These are phyloP conservation scores for Drosophila setosimentum DNA, from an alignment of 2,888 invertebrate genomes.

Conservation along the genomic window DNA sequence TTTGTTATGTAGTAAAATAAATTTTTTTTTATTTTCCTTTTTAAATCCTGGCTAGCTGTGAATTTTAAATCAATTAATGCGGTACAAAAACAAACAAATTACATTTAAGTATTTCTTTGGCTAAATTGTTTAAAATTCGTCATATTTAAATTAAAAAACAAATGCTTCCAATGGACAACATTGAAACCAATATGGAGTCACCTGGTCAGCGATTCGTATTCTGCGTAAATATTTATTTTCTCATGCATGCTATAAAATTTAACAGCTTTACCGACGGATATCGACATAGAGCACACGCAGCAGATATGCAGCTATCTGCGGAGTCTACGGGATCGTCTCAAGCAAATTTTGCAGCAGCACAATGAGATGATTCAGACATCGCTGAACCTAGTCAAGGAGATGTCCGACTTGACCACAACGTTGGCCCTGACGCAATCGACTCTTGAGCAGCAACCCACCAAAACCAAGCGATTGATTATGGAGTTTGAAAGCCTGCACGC, in stretches of 20 bases:
- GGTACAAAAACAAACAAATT: neutral
- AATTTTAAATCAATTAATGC: neutral
- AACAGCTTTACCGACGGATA: slow-evolving; percentile 26
- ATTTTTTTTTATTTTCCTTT: neutral
- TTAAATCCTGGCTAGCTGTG: neutral
- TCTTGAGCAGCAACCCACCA: slow-evolving; percentile 36
- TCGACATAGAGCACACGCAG: slow-evolving; percentile 49
- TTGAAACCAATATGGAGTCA: neutral
- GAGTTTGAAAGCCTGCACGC: slow-evolving; percentile 63
- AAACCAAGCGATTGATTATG: slow-evolving; percentile 69
- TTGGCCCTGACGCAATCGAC: slow-evolving; percentile 23
- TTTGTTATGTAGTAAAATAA: too few species aligned
- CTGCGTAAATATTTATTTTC: neutral
- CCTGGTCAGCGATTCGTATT: slow-evolving; percentile 10
- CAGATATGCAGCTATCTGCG: slow-evolving; percentile 69
- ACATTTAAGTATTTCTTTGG: neutral
- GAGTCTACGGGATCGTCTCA: slow-evolving; percentile 66
- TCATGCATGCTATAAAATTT: neutral
- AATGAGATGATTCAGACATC: slow-evolving; percentile 65
- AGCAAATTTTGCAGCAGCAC: slow-evolving; percentile 58
- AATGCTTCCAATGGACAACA: slow-evolving; percentile 24
- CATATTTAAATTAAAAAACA: neutral
- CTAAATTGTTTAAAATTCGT: neutral
- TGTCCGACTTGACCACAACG: slow-evolving; percentile 67
- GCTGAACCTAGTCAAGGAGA: slow-evolving; percentile 67